Evolutionary conservation across 2,113 vertebrate species (phyloP).

Genomic region (Engraulis encrasicolus): DNA sequence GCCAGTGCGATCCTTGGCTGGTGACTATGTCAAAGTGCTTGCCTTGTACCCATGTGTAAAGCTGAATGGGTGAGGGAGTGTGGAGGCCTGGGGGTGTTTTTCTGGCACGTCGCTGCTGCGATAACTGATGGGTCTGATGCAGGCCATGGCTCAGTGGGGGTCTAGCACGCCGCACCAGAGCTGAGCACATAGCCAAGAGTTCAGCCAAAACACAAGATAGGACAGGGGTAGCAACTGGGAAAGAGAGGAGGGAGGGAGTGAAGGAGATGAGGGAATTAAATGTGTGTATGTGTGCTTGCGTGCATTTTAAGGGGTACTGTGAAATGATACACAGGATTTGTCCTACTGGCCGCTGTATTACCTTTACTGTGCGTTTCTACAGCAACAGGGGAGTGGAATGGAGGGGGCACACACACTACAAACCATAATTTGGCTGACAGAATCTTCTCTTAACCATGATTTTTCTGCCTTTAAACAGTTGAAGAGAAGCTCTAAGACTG

Average conservation of each 20-base stretch:
- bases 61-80: neutral
- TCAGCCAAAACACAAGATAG: neutral
- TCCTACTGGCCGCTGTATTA: neutral
- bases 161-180: neutral
- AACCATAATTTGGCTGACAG: neutral
- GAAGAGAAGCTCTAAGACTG: too few relatives aligned
- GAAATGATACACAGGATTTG: neutral
- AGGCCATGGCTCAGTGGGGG: neutral
- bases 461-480: too few relatives aligned
- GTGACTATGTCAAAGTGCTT: neutral
- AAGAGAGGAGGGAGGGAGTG: neutral
- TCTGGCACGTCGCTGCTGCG: neutral
- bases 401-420: neutral
- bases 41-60: neutral
- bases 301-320: neutral
- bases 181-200: neutral
- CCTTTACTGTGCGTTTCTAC: neutral
- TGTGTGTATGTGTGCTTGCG: too few relatives aligned
- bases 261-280: too few relatives aligned
- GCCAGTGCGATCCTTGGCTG: neutral
- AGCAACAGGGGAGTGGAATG: neutral
- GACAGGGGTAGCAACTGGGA: too few relatives aligned
- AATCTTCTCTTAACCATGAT: too few relatives aligned
- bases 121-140: neutral
- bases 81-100: neutral